phyloP scores from a whole-genome alignment of 2,797 vertebrate genomes.

The Neosalanx taihuensis region DNA sequence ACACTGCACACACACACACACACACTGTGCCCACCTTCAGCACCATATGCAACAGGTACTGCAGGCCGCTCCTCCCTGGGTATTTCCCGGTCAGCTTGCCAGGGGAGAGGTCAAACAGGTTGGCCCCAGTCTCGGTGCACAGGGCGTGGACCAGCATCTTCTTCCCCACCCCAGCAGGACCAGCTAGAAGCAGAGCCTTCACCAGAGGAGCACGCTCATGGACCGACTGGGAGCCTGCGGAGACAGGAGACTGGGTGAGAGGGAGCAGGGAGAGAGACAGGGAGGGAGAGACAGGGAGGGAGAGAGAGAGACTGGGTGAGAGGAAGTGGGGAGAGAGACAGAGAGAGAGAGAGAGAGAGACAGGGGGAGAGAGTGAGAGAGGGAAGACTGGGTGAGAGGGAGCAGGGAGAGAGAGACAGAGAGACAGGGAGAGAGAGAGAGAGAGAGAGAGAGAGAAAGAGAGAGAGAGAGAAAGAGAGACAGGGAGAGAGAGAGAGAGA shows the following conservation, averaged over 20 bases:
- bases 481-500: too few species aligned
- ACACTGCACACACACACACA: too few species aligned
- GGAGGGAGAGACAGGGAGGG: not conserved
- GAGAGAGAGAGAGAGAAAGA: too few species aligned
- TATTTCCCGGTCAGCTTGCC: slow-evolving; percentile 75
- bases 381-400: too few species aligned
- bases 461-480: too few species aligned
- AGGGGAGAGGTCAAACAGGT: slow-evolving; percentile 80
- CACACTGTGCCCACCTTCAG: slow-evolving; percentile 71
- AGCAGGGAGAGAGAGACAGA: too few species aligned
- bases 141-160: slow-evolving; percentile 83
- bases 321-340: not conserved
- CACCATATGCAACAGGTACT: slow-evolving; percentile 77
- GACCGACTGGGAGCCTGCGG: slow-evolving; percentile 76
- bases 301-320: too few species aligned
- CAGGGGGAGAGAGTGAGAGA: not conserved
- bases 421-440: too few species aligned
- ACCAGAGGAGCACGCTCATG: slow-evolving; percentile 78
- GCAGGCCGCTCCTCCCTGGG: slow-evolving; percentile 66
- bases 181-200: slow-evolving; percentile 76
- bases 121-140: slow-evolving; percentile 84
- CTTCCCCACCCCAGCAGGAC: slow-evolving; percentile 81
- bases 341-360: slow-evolving; percentile 10
- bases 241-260: not conserved
- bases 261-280: not conserved